These are phyloP conservation scores for Catocala sponsa DNA, from an alignment of 2,888 invertebrate species.

Conservation along the genomic window DNA sequence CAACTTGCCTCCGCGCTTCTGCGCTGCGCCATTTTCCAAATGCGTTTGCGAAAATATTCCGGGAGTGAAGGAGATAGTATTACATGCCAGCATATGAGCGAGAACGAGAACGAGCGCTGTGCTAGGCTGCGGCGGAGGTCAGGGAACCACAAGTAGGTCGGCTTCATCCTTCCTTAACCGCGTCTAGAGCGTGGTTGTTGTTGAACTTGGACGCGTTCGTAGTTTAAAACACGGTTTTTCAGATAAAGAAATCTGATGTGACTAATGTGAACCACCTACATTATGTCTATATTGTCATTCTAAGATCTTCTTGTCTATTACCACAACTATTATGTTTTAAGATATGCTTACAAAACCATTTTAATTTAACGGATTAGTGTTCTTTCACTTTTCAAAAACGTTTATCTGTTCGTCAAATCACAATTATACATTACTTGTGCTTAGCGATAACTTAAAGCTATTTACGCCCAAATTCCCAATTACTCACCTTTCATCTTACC, in stretches of 20 bases:
- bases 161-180: slow-evolving; percentile 83
- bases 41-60: slow-evolving; percentile 85
- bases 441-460: no score
- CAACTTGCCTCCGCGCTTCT: slow-evolving; percentile 66
- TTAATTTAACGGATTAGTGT: neutral
- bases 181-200: slow-evolving; percentile 69
- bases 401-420: no score
- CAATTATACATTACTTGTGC: no score
- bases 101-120: slow-evolving; percentile 64
- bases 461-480: neutral
- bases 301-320: slow-evolving; percentile 15
- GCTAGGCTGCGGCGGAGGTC: slow-evolving; percentile 85
- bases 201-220: slow-evolving; percentile 80
- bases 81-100: slow-evolving; percentile 11
- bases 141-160: slow-evolving; percentile 87
- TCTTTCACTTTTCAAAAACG: neutral
- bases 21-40: slow-evolving; percentile 79
- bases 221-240: slow-evolving; percentile 82
- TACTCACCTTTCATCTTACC: slow-evolving; percentile 26
- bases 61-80: slow-evolving; percentile 75
- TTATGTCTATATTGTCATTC: slow-evolving; percentile 22
- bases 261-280: slow-evolving; percentile 41
- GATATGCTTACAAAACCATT: slow-evolving; percentile 3
- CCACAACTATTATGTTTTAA: neutral
- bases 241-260: slow-evolving; percentile 59